Base-by-base conservation (phyloP, 2,797 vertebrate species). In the Myiotriccus ornatus region DNA sequence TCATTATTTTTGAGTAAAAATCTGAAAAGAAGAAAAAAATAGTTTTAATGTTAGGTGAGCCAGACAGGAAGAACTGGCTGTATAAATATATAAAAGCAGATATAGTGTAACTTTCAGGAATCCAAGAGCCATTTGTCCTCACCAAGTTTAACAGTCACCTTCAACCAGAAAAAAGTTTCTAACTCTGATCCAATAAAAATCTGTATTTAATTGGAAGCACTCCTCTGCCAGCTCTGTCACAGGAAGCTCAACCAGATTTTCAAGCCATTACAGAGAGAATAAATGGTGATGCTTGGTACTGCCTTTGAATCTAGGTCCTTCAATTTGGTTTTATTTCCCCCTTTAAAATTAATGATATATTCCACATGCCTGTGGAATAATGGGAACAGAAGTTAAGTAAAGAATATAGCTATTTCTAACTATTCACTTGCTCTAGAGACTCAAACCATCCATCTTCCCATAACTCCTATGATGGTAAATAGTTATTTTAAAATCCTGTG, bases 281-380 rank as follows among this genome's bases (percentile, higher is more conserved):
- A 94, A 95, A 78, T 50, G 71, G 64, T 0, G 6, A 50, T 73
- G 73, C 83, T 93, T 49, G 94, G 83, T 86, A 76, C 76, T 88
- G 90, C 90, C 88, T 96, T 91, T 94, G 82, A 92, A 81, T 87
- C 65, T 6, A 44, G 87, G 92, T 92, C 93, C 92, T 94, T 83
- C 87, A 53, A 62, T 87, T 95, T 85, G 73, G 35, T 93, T 95
- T 95, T 91, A 95, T 95, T 89, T 83, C 82, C 50, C 82, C 92
- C 87, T 94, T 92, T 92, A 94, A 96, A 97, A 96, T 94, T 93
- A 95, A 95, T 90, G 82, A 94, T 81, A 91, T 92, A 95, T 92
- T 92, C 82, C 75, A 71, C 78, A 39, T 41, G 73, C 19, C 89
- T 91, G 82, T 71, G 57, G 82, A 67, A 81, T 91, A 93, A 93